These are phyloP conservation scores for Volucella zonaria DNA, from an alignment of 2,888 invertebrate species.

Conservation along the genomic window DNA sequence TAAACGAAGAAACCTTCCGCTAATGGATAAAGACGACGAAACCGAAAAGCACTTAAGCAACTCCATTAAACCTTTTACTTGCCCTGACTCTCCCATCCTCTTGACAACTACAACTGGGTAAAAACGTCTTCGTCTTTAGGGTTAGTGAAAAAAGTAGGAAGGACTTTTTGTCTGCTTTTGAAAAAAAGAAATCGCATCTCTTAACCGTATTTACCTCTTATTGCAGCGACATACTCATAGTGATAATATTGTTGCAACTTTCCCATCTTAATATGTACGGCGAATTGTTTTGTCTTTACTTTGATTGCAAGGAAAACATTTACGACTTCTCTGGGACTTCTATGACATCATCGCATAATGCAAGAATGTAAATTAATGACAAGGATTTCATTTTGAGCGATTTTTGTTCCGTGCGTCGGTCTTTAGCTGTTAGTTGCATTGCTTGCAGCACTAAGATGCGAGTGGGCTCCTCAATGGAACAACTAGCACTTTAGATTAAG, in stretches of 20 bases:
- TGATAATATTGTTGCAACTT: not conserved
- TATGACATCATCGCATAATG: conserved; percentile 42
- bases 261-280: conserved; percentile 36
- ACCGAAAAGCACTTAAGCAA: conserved; percentile 72
- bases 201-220: not conserved
- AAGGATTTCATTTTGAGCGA: conserved; percentile 39
- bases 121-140: conserved; percentile 8
- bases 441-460: not conserved
- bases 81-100: not conserved
- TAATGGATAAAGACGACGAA: conserved; percentile 66
- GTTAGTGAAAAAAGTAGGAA: too few relatives aligned
- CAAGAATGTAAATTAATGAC: conserved; percentile 60
- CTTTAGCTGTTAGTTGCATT: conserved; percentile 23
- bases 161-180: not conserved
- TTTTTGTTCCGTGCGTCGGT: not conserved
- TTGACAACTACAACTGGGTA: not conserved
- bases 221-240: not conserved
- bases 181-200: conserved; percentile 14
- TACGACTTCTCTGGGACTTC: not conserved
- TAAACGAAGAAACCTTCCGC: conserved; percentile 54
- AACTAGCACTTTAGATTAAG: not conserved
- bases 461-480: not conserved
- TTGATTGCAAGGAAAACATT: conserved; percentile 51
- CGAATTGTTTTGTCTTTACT: conserved; percentile 57
- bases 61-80: conserved; percentile 58